Evolutionary conservation across 2,888 invertebrate species (phyloP), one percentile per base, ranked within the genome.

Genomic region (Lepidocyrtinus sp.): DNA sequence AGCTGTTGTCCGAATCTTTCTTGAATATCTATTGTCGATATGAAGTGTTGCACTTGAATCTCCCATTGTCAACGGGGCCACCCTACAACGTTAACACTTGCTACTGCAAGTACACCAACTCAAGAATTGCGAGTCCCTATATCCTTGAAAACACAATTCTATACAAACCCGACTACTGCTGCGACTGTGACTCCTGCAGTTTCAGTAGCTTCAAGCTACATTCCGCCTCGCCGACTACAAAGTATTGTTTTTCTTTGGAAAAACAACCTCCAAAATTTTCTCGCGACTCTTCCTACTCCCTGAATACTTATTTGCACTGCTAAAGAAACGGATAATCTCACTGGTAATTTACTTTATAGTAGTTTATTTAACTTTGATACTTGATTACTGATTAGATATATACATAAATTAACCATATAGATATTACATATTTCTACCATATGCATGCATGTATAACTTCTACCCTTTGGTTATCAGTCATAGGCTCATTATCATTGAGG

Each of bases 271-370:
- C 36, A 59, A 27, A 21, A 59, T 71, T 77, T 67, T 67, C 67
- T 19, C 65, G 72, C 50, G 25, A 64, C 72, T 24, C 63, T 72
- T 72, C 50, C 63, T 46, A 24, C 72, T 50, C 27, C 24, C 15
- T 71, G 71, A 71, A 61, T 62, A 62, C 63, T 45, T n/a, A n/a
- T n/a, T 72, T 72, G 72, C 72, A 72, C 72, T 77, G 77, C 72
- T 77, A 72, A 74, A 72, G 77, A 72, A 77, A 77, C 77, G 77
- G 77, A 72, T 77, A 77, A 77, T 62, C 72, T 72, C 27, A 67
- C 45, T 64, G 77, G 77, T 77, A 77, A 77, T 46, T 17, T 5
- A n/a, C 55, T 5, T n/a, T 55, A 21, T 59, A 59, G 3, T 62
- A 19, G n/a, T n/a, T n/a, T n/a, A n/a, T n/a, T n/a, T n/a, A n/a